phyloP scores from a whole-genome alignment of 2,797 vertebrate genomes.

The Huso huso region DNA sequence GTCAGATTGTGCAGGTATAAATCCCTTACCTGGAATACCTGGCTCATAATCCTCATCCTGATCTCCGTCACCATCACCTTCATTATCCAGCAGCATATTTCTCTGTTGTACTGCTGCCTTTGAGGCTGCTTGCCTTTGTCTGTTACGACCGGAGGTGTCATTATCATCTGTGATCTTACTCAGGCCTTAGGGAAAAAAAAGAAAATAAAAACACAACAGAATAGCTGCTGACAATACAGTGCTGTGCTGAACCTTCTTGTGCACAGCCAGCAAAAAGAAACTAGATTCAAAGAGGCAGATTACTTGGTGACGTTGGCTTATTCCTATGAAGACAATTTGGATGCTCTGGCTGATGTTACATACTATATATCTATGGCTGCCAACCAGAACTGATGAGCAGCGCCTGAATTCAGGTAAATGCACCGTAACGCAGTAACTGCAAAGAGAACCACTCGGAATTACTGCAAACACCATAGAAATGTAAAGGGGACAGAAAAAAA shows the following conservation, averaged over 20 bases:
- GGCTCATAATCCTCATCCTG: slow-evolving; percentile 51
- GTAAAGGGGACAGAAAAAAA: no score
- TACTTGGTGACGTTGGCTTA: no score
- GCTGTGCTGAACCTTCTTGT: background rate
- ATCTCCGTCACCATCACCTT: slow-evolving; percentile 20
- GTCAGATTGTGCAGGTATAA: no score
- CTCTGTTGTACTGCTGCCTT: slow-evolving; percentile 33
- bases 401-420: no score
- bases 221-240: background rate
- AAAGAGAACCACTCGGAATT: no score
- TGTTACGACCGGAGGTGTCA: slow-evolving; percentile 3
- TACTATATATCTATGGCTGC: no score
- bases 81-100: slow-evolving; percentile 29
- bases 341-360: no score
- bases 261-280: background rate
- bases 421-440: no score
- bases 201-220: slow-evolving; percentile 5
- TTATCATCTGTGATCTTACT: slow-evolving; percentile 54
- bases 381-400: no score
- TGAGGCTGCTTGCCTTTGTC: slow-evolving; percentile 38
- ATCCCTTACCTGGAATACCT: slow-evolving; percentile 41
- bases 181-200: slow-evolving; percentile 46
- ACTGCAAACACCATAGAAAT: no score
- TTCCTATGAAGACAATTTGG: no score
- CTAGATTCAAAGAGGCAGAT: no score